Percentiles rank a stretch among this genome's conserved stretches.
These are phyloP conservation scores for Heliocidaris erythrogramma DNA, from an alignment of 35 echinoderm and acorn worm species.

Conservation along the genomic window DNA sequence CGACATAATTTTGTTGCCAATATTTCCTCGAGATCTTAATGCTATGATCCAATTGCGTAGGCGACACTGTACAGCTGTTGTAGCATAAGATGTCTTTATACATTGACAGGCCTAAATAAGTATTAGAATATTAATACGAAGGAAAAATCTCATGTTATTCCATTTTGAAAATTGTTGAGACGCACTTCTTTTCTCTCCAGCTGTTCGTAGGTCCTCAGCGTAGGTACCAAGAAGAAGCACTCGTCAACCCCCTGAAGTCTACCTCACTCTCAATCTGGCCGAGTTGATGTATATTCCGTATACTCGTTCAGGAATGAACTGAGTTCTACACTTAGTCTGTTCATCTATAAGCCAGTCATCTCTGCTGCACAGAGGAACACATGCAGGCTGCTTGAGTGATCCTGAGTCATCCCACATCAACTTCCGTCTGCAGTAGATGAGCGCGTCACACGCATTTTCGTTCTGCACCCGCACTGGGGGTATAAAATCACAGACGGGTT, in stretches of 20 bases:
- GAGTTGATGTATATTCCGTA: slow-evolving; percentile 28
- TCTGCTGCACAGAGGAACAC: not conserved
- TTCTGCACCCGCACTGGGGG: slow-evolving; percentile 22
- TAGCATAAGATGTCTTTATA: not conserved
- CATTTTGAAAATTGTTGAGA: not conserved
- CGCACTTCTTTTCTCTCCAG: not conserved
- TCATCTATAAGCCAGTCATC: slow-evolving; percentile 24
- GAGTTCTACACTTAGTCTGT: not conserved
- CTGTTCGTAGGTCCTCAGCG: not conserved
- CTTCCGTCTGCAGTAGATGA: slow-evolving; percentile 27
- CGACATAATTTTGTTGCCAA: not conserved
- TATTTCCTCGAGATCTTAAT: slow-evolving; percentile 18
- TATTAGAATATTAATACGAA: not conserved
- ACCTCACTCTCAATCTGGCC: not conserved
- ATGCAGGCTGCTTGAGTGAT: slow-evolving; percentile 27
- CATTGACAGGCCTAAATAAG: not conserved
- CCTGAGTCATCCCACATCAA: slow-evolving; percentile 32
- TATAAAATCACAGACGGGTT: slow-evolving; percentile 29
- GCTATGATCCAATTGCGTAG: not conserved
- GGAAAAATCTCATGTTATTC: not conserved
- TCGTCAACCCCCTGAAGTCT: not conserved
- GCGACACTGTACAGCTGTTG: not conserved
- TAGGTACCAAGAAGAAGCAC: not conserved
- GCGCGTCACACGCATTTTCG: slow-evolving; percentile 25
- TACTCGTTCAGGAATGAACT: not conserved